These are phyloP conservation scores for Phaonia tiefii DNA, from an alignment of 2,888 invertebrate genomes.

Conservation along the genomic window DNA sequence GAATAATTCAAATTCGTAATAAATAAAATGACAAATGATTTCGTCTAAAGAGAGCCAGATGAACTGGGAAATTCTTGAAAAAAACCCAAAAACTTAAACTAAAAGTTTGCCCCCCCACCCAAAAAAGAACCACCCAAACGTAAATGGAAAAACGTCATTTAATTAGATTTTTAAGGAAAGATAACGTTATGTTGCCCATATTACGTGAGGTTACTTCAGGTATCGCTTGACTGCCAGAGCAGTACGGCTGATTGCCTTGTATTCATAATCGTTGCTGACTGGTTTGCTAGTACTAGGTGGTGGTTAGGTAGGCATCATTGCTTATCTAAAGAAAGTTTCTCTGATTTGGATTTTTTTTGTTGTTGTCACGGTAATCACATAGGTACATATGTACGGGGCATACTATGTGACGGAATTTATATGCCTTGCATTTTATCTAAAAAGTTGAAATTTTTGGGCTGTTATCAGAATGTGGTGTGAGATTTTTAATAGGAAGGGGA, in stretches of 20 bases:
- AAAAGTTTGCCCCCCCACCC: too few relatives aligned
- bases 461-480: constrained; percentile 28
- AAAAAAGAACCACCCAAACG: constrained; percentile 8
- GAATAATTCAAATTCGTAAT: constrained; percentile 52
- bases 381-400: not conserved
- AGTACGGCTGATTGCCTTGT: not conserved
- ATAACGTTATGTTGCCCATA: constrained; percentile 30
- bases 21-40: constrained; percentile 28
- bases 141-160: constrained; percentile 40
- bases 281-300: not conserved
- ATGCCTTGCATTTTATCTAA: constrained; percentile 36
- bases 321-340: constrained; percentile 32
- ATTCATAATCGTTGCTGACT: not conserved
- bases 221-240: not conserved
- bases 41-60: constrained; percentile 5
- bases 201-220: not conserved
- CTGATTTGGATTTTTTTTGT: not conserved
- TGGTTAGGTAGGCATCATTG: not conserved
- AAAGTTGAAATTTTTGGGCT: constrained; percentile 12
- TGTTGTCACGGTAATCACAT: constrained; percentile 2
- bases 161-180: constrained; percentile 54
- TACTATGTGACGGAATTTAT: constrained; percentile 1
- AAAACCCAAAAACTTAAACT: not conserved
- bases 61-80: not conserved
- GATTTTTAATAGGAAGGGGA: not conserved